These are phyloP conservation scores for Eurypyga helias DNA, from an alignment of 2,113 vertebrate genomes.

Conservation along the genomic window DNA sequence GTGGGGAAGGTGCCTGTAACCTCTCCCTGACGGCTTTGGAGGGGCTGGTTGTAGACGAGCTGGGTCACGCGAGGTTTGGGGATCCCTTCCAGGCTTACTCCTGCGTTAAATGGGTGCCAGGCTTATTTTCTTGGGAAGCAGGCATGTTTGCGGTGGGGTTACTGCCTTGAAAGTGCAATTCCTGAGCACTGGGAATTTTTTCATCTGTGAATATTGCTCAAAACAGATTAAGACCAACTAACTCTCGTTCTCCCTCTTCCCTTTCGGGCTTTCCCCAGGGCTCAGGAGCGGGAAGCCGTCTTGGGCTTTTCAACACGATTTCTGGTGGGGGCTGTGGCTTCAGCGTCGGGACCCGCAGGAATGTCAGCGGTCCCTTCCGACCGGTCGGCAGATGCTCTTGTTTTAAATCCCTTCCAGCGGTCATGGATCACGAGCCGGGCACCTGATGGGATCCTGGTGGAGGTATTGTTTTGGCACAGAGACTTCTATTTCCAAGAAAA, in stretches of 20 bases:
- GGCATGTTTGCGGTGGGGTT: neutral
- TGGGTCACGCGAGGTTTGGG: neutral
- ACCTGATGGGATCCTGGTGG: neutral
- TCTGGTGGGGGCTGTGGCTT: accelerated
- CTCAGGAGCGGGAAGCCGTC: neutral
- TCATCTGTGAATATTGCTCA: neutral
- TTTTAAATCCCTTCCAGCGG: neutral
- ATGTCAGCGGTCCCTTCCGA: neutral
- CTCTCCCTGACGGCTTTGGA: neutral
- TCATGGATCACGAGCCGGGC: neutral
- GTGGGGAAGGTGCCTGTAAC: neutral
- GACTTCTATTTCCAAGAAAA: neutral
- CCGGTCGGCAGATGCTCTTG: accelerated
- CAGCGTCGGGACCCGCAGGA: neutral
- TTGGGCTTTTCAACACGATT: neutral
- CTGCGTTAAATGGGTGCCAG: neutral
- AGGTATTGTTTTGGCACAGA: neutral
- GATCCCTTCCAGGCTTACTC: neutral
- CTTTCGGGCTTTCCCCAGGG: neutral
- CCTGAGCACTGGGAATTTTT: neutral
- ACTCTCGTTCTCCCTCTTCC: neutral
- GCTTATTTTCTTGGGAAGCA: neutral
- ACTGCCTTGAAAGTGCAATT: neutral
- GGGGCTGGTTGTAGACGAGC: neutral
- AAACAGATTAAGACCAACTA: neutral